Conservation (phyloP, 2,797 vertebrate species). For the Cryptoblepharus egeriae region DNA sequence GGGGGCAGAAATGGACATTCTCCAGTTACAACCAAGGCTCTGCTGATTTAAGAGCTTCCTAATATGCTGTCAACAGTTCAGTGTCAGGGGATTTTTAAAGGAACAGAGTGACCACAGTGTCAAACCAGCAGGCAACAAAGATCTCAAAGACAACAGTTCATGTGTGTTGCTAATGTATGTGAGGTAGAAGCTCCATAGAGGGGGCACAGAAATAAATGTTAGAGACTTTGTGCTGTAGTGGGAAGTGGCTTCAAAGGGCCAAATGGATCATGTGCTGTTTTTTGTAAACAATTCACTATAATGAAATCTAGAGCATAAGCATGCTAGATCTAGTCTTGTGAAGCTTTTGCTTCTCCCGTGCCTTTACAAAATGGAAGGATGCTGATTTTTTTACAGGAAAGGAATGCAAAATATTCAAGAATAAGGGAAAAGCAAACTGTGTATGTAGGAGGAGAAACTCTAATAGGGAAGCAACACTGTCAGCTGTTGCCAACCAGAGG, state of each 20-base stretch:
- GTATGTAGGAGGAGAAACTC: neutral
- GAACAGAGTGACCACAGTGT: constrained; percentile 55
- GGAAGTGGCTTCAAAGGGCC: constrained; percentile 49
- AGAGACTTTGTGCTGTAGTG: constrained; percentile 51
- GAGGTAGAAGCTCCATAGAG: constrained; percentile 43
- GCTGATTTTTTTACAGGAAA: neutral
- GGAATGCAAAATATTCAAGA: neutral
- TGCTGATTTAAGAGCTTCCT: constrained; percentile 61
- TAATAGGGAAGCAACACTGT: neutral
- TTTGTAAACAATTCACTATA: constrained; percentile 45
- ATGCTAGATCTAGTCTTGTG: constrained; percentile 4
- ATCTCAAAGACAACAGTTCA: constrained; percentile 51
- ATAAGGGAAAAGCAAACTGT: neutral
- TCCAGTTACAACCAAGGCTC: constrained; percentile 59
- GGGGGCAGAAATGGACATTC: constrained; percentile 9
- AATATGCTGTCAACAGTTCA: constrained; percentile 75
- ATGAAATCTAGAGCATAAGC: constrained; percentile 30
- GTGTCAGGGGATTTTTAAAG: constrained; percentile 67
- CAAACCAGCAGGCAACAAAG: constrained; percentile 51
- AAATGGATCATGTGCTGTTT: constrained; percentile 30
- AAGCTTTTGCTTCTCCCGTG: neutral
- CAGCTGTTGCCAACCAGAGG: neutral
- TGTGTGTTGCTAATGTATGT: constrained; percentile 52
- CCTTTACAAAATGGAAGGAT: constrained; percentile 19
- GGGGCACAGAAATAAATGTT: constrained; percentile 23